Percentiles rank a stretch among this genome's conserved stretches.
phyloP scores from a whole-genome alignment of 2,113 vertebrate genomes.

The Sturnira hondurensis region DNA sequence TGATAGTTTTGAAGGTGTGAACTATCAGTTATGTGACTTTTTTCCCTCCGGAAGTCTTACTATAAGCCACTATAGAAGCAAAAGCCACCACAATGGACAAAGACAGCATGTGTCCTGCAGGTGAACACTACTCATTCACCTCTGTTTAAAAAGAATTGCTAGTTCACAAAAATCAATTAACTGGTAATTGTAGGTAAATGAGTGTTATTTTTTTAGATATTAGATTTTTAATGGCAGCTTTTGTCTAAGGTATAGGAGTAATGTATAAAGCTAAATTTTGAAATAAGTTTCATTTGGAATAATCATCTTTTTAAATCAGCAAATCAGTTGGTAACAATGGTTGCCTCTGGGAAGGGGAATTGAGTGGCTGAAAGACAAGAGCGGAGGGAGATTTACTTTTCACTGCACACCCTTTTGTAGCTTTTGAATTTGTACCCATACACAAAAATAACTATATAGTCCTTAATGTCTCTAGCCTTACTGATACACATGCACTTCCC shows the following conservation, averaged over 20 bases:
- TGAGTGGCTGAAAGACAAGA: background rate
- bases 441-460: background rate
- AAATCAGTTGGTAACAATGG: background rate
- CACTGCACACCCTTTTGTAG: background rate
- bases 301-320: slow-evolving; percentile 7
- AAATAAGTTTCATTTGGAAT: background rate
- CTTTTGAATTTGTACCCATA: background rate
- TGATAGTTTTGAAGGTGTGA: background rate
- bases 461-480: background rate
- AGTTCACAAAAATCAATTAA: background rate
- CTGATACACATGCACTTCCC: background rate
- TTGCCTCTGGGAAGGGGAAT: background rate
- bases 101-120: background rate
- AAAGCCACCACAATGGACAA: background rate
- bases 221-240: background rate
- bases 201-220: background rate
- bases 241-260: background rate
- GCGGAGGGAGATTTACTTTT: background rate
- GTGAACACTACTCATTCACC: background rate
- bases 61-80: background rate
- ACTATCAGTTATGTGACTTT: background rate
- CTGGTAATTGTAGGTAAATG: background rate
- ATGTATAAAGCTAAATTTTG: background rate
- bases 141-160: background rate
- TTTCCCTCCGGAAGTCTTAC: background rate